Base-by-base conservation (phyloP, 1,140 invertebrate species). In the Megalonaias nervosa region DNA sequence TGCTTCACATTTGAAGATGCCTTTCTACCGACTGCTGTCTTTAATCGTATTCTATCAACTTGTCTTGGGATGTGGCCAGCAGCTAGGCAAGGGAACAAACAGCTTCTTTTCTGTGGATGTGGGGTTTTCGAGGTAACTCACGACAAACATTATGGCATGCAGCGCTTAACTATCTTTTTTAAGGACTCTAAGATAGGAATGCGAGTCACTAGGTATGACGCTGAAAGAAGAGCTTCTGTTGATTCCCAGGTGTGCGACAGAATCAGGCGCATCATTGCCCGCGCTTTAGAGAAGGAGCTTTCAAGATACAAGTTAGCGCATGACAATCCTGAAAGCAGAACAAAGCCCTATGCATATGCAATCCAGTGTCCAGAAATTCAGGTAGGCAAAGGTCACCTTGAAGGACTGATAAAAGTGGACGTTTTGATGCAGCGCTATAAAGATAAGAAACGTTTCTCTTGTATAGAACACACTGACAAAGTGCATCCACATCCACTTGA, bases 11-110 rank as follows among this genome's bases (percentile, higher is more conserved):
- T 75, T 48, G 59, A 23, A 16, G 74, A 70, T 26, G 65, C 55
- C 17, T 75, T 75, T 26, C 67, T 75, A 4, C 74, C 74, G 17
- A 66, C 74, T n/a, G 74, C 74, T 1, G 31, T 75, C 57, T 75
- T 75, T 55, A 75, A 75, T 58, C n/a, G 74, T 5, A 48, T 75
- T 12, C 21, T 75, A 19, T 66, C 74, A 3, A 17, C 70, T 4
- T 75, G 74, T 70, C n/a, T 75, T 0, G 74, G 66, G 1, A 75
- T 60, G 48, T 75, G 66, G 72, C 74, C 67, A n/a, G 60, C 70
- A 21, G 74, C 74, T n/a, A 61, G 67, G 17, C 74, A 75, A 70
- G 74, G 74, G 17, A 69, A 75, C 61, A 55, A 26, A 12, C 68
- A 21, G 55, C 58, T 75, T 69, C 16, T 75, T 23, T 75, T 60